Evolutionary conservation across 2,113 vertebrate species (phyloP), one percentile per base, ranked within the genome.

Genomic region (Myiagra hebetior): DNA sequence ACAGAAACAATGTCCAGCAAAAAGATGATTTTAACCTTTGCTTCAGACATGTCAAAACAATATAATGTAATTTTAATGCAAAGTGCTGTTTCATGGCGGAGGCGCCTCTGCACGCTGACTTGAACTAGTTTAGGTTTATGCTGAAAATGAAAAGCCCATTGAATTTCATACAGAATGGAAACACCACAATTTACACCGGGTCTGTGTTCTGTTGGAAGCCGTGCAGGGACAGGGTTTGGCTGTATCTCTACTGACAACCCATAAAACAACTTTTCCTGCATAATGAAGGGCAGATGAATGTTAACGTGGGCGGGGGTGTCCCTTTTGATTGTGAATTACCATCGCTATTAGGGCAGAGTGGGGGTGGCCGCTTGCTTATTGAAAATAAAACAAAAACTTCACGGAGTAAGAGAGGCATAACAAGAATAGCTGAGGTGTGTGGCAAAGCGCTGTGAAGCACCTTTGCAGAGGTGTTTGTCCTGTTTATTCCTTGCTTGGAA

Each of bases 11-110:
- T 95, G 97, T 97, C 97, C 97, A 41, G 96, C 95, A 89, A 95
- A 97, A 95, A 95, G 95, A 97, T 92, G 93, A 94, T 97, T 97
- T 98, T 98, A 98, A 98, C 98, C 97, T 98, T 98, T 98, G 97
- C 96, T 97, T 98, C 97, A 96, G 95, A 96, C 81, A 15, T 70
- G 95, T 93, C 97, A 96, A 98, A 97, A 98, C 98, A 98, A 97
- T 97, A 77, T 94, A 96, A 97, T 97, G 96, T 97, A 91, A 97
- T 98, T 97, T 96, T 96, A 97, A 98, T 98, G 95, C 88, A 95
- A 78, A 84, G 95, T 85, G 89, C 97, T 85, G 80, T 90, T 97
- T 94, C 89, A 33, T 89, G 42, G 89, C 89, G 55, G 94, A 95
- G 70, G 90, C n/a, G 4, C 93, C 85, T 95, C 91, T 88, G 37